Percentiles rank a stretch among this genome's conserved stretches.
Conservation (phyloP, 1,140 invertebrate species). For the Chymomyza costata region DNA sequence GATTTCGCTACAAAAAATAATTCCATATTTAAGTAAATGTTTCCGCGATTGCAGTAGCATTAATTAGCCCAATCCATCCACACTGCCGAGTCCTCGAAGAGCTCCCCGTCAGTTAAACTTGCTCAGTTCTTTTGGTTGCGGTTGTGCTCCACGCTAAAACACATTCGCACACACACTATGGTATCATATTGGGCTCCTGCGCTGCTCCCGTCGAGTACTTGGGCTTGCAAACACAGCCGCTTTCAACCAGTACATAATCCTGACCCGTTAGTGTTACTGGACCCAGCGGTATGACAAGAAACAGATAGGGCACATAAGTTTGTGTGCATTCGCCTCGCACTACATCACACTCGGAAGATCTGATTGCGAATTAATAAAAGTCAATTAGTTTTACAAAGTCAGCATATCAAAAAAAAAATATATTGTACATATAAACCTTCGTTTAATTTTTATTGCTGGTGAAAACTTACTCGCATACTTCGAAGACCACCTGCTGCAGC, state of each 20-base stretch:
- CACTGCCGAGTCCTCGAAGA: too few relatives aligned
- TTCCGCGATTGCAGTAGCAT: constrained; percentile 17
- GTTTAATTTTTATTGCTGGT: too few relatives aligned
- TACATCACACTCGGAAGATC: constrained; percentile 90
- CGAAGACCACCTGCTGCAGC: constrained; percentile 94
- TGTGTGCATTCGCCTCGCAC: constrained; percentile 92
- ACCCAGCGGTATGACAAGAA: constrained; percentile 91
- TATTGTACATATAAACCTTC: too few relatives aligned
- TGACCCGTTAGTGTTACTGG: constrained; percentile 93
- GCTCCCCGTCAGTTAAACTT: constrained; percentile 44
- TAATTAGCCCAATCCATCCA: too few relatives aligned
- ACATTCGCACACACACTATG: constrained; percentile 40
- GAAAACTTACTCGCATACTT: constrained; percentile 86
- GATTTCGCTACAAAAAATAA: constrained; percentile 73
- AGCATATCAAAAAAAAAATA: background rate
- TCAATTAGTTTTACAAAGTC: constrained; percentile 1
- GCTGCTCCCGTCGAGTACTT: constrained; percentile 80
- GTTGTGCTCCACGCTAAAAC: constrained; percentile 24
- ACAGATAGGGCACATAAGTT: constrained; percentile 93
- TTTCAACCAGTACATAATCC: constrained; percentile 94
- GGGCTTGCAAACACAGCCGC: constrained; percentile 92
- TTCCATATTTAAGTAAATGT: constrained; percentile 54
- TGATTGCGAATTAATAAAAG: constrained; percentile 62
- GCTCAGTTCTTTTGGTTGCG: constrained; percentile 73
- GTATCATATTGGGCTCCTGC: constrained; percentile 76